Evolutionary conservation across 2,113 vertebrate genomes (phyloP), one percentile per base, ranked within the genome.

Genomic region (Nibea coibor): DNA sequence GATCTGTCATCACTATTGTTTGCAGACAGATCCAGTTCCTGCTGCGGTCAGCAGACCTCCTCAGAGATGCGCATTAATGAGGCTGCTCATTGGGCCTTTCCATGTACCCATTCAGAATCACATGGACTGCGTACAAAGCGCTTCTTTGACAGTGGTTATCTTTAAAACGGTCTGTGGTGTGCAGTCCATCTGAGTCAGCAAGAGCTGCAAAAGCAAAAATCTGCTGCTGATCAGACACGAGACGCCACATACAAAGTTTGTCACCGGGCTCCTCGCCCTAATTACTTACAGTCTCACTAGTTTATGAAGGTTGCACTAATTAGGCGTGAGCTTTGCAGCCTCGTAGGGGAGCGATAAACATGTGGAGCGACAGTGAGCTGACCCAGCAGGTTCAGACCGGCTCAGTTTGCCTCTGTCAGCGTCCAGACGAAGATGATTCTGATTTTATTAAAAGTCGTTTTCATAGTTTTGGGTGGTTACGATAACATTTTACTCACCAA

Each of bases 41-140:
- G 83, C 86, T 86, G 85, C 81, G 81, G 87, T 91, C 90, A 91
- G 86, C 91, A 88, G 87, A 90, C 88, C 79, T 87, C 88, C 81
- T 86, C 72, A 31, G 56, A 80, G 75, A 88, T 80, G 67, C 16
- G 15, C 72, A 78, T 78, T 78, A 72, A 88, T 76, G 31, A 71
- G 42, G 66, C 72, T 70, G 65, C 69, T 72, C 50, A 20, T 69
- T 73, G 56, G 57, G 68, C 64, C 20, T 87, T 69, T 81, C 72
- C 72, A 74, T 65, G 65, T 65, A 66, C 43, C 76, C 79, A 75
- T 57, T 78, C 70, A 81, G 65, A 81, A 53, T 80, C 69, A 69
- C 88, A 86, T 72, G 78, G 61, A 26, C 57, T 76, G n/a, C 53
- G 61, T 72, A 88, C 71, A 88, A 88, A 90, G 72, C 76, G 12